Evolutionary conservation across 1,140 invertebrate genomes (phyloP).

Genomic region (Steinernema feltiae): DNA sequence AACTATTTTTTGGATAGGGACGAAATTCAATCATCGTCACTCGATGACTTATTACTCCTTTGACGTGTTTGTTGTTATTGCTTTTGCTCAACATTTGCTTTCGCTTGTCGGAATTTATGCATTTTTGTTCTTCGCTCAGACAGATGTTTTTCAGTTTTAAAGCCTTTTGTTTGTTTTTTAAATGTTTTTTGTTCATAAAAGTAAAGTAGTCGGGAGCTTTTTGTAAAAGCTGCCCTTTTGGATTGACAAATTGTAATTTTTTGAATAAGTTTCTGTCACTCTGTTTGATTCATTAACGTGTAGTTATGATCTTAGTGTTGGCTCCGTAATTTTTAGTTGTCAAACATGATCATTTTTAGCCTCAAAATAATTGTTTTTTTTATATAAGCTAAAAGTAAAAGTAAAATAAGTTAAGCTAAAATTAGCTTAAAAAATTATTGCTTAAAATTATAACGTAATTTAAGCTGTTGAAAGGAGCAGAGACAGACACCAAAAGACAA

Average conservation of each 20-base stretch:
- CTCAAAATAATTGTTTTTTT: no score
- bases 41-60: not conserved
- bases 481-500: no score
- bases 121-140: not conserved
- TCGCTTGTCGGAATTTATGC: no score
- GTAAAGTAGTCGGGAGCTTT: not conserved
- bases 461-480: not conserved
- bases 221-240: not conserved
- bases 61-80: not conserved
- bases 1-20: no score
- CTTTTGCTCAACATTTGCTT: no score
- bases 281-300: not conserved
- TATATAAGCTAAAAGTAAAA: no score
- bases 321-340: not conserved
- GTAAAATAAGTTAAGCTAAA: no score
- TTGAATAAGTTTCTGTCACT: not conserved
- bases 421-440: no score
- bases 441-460: not conserved
- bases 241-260: not conserved
- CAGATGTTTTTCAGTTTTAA: no score
- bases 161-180: not conserved
- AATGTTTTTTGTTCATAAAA: not conserved
- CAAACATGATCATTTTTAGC: not conserved
- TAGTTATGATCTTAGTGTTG: not conserved
- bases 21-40: not conserved